Base-by-base conservation (phyloP, 2,888 invertebrate genomes). In the Bedellia somnulentella region DNA sequence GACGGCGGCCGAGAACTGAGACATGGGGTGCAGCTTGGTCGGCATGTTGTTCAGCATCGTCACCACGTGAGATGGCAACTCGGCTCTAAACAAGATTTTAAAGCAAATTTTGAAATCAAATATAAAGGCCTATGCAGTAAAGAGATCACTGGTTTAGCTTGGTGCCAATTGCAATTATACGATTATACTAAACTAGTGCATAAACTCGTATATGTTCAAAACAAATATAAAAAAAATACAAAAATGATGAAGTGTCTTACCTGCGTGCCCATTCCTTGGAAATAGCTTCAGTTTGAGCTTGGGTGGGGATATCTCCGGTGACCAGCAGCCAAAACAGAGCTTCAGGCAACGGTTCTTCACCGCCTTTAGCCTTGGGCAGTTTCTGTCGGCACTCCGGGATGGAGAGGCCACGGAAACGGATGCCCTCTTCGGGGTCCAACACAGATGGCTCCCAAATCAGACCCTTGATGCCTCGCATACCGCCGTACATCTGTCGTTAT, bases 401-500 rank as follows among this genome's bases (percentile, higher is more conserved):
- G 30, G 93, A 91, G 50, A 89, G 83, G 17, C 94, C 95, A 35
- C 96, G 86, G 82, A 96, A 97, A 38, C 93, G 79, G 64, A 97
- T 96, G 40, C 96, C 96, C 63, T 96, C 95, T 38, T 96, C 94
- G 2, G 95, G 83, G 58, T 97, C 96, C 42, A 96, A 76, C 16
- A 95, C 93, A 9, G 95, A 96, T 1, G 96, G 94, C 64, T 96
- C 96, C 70, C 93, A 93, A 2, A 96, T 91, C 35, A 97, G 76
- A 40, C 93, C 94, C 60, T 93, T 93, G 73, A 96, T 94, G 21
- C 94, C 93, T 51, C 96, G 80, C 96, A 96, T 97, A 29, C 96
- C 96, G 45, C 95, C 94, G 70, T 96, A 87, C 86, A 87, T 86
- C 86, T 86, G 53, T 10, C 17, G n/a, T n/a, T n/a, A n/a, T n/a